These are phyloP conservation scores for Pegoplata infirma DNA, from an alignment of 2,888 invertebrate genomes.

Conservation along the genomic window DNA sequence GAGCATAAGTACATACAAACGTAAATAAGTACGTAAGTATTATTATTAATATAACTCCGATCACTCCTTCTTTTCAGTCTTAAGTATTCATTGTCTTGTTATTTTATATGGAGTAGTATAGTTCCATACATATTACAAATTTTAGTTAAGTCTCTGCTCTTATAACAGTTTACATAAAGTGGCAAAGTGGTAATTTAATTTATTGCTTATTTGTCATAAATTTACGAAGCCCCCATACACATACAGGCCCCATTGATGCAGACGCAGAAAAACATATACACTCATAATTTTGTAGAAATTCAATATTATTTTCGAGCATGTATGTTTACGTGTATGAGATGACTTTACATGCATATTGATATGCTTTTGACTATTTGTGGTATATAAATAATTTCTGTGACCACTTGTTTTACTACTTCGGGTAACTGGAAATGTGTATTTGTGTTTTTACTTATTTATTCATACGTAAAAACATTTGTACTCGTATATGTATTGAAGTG, in stretches of 20 bases:
- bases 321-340: conserved; percentile 2
- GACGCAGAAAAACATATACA: no score
- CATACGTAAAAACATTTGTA: no score
- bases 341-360: conserved; percentile 12
- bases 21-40: background rate
- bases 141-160: background rate
- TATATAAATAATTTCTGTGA: conserved; percentile 45
- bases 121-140: no score
- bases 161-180: conserved; percentile 63
- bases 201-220: conserved; percentile 72
- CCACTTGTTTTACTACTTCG: no score
- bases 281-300: background rate
- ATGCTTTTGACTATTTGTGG: conserved; percentile 33
- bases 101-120: background rate
- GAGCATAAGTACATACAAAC: background rate
- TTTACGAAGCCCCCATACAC: conserved; percentile 9
- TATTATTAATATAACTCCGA: background rate
- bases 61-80: background rate
- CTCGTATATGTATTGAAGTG: no score
- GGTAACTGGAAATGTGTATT: no score
- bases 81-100: background rate
- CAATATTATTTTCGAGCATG: background rate
- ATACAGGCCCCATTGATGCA: background rate
- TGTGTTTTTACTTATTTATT: background rate
- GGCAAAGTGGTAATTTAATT: conserved; percentile 73